A percentile compares a stretch with the other conserved stretches of the same genome.
phyloP scores from a whole-genome alignment of 1,140 invertebrate species.

The Coelopa frigida region DNA sequence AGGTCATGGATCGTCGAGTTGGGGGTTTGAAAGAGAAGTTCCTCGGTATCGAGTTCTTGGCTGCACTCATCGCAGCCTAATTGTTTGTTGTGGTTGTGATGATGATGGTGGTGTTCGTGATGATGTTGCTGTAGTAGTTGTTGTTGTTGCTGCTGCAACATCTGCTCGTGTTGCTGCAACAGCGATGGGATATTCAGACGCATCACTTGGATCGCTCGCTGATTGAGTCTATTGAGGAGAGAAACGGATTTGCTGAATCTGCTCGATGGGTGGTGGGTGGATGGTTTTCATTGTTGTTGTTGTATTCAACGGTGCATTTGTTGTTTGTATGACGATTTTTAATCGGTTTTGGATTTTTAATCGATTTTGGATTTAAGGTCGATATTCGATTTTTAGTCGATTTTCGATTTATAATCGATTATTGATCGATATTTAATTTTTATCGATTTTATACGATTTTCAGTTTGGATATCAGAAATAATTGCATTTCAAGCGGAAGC shows the following conservation, averaged over 20 bases:
- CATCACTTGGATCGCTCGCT: conserved; percentile 41
- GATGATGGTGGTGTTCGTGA: conserved; percentile 16
- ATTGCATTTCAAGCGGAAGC: too few relatives aligned
- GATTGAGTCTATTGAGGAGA: conserved; percentile 45
- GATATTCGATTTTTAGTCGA: too few relatives aligned
- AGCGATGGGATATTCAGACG: conserved; percentile 38
- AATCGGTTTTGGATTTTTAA: too few relatives aligned
- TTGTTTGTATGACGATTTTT: too few relatives aligned
- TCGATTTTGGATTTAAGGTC: too few relatives aligned
- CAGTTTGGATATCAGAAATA: too few relatives aligned
- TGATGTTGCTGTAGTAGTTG: conserved; percentile 13
- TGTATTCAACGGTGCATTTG: too few relatives aligned
- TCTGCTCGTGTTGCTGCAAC: conserved; percentile 16
- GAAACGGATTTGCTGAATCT: conserved; percentile 45
- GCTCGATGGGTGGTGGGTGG: conserved; percentile 13
- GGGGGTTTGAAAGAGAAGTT: conserved; percentile 36
- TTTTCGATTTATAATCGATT: too few relatives aligned
- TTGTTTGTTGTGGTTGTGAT: too few relatives aligned
- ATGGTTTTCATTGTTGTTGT: too few relatives aligned
- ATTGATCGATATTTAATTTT: too few relatives aligned
- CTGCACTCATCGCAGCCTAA: not conserved
- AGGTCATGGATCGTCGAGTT: conserved; percentile 27
- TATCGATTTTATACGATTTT: too few relatives aligned
- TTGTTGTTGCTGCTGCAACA: not conserved
- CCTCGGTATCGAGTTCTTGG: conserved; percentile 24